Evolutionary conservation across 1,140 invertebrate species (phyloP), one percentile per base, ranked within the genome.

Genomic region (Danaus melanippus): DNA sequence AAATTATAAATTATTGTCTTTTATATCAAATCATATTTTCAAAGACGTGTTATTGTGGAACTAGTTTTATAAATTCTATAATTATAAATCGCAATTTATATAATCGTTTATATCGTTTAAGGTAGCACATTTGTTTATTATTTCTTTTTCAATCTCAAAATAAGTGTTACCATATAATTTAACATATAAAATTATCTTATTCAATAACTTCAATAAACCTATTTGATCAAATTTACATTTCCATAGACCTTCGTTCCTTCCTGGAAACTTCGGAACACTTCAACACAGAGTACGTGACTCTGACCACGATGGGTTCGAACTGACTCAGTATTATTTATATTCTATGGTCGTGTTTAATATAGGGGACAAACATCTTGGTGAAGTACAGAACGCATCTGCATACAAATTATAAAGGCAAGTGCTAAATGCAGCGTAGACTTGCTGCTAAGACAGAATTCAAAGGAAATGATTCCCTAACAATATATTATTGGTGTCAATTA

Each of bases 291-390:
- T 57, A 58, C 60, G 60, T 62, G 60, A 62, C 46, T 47, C 10
- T 53, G 51, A 51, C 55, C 56, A 47, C 42, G 41, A 42, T 43
- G 53, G 46, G 41, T 50, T 21, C 43, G 51, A 12, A 12, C 5
- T n/a, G 46, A 9, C 46, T 48, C 11, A 41, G 50, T 50, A 50
- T 60, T 58, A 60, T 70, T 62, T 64, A 62, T 61, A 69, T 71
- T 65, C 68, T 59, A 57, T 60, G 47, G 58, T 41, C 62, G 60
- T 64, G 21, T 55, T 64, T 58, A 66, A 61, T 67, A 69, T 69
- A 67, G 61, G 56, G 58, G 62, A 66, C 67, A 66, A 66, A 60
- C 62, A 69, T 70, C 65, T 66, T 55, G 55, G 51, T 66, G 66
- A 69, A 66, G 67, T 68, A 70, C 64, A 64, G 10, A 41, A 45